phyloP scores from a whole-genome alignment of 2,888 invertebrate species.

The Eristalinus aeneus region DNA sequence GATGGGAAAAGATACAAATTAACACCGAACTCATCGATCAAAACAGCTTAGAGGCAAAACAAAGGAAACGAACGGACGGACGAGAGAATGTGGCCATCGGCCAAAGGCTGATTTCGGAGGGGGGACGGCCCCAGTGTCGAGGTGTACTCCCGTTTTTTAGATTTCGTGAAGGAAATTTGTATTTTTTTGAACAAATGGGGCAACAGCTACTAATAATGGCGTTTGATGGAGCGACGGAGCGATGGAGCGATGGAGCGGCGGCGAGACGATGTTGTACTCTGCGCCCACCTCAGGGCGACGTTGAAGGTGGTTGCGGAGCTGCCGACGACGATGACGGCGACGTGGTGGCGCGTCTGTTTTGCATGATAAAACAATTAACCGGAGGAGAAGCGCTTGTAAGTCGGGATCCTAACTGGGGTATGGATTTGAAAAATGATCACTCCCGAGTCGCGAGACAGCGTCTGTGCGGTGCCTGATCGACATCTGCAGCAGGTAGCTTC shows the following conservation, averaged over 20 bases:
- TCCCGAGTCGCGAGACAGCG: neutral
- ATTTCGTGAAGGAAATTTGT: neutral
- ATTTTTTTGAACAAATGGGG: constrained; percentile 51
- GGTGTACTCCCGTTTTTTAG: neutral
- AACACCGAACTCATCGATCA: constrained; percentile 64
- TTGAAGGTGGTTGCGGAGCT: neutral
- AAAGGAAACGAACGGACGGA: neutral
- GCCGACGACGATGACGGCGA: neutral
- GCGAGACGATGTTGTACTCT: neutral
- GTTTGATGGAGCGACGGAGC: neutral
- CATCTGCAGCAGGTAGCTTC: neutral
- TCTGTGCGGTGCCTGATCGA: neutral
- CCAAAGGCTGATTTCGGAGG: neutral
- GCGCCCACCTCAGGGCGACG: neutral
- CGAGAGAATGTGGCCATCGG: neutral
- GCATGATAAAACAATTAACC: constrained; percentile 63
- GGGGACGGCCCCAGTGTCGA: neutral
- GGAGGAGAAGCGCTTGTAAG: constrained; percentile 42
- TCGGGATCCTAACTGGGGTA: constrained; percentile 43
- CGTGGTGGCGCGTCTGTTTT: constrained; percentile 52
- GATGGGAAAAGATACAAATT: constrained; percentile 48
- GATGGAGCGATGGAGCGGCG: neutral
- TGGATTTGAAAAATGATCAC: constrained; percentile 57
- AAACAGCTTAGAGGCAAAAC: constrained; percentile 43
- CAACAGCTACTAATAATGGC: constrained; percentile 47